Percentiles rank a stretch among this genome's conserved stretches.
These are phyloP conservation scores for Patagioenas fasciata DNA, from an alignment of 2,113 vertebrate species.

Conservation along the genomic window DNA sequence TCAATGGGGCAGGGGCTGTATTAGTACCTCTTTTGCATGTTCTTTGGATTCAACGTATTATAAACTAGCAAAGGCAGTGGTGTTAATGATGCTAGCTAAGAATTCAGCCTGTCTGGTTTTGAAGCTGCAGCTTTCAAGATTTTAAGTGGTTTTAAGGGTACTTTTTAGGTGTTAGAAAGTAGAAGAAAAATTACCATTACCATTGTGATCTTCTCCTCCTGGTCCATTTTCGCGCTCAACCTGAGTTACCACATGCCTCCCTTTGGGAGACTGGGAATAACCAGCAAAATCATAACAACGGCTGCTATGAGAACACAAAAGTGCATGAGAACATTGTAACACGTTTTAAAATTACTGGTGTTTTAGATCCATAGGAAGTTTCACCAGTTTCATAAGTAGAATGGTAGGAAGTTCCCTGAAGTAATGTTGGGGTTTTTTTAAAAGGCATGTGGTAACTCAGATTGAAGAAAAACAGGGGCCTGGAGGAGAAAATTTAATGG, in stretches of 20 bases:
- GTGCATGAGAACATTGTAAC: not conserved
- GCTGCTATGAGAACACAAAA: not conserved
- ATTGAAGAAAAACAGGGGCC: not conserved
- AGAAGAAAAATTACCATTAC: not conserved
- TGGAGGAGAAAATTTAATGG: not conserved
- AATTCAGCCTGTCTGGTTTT: not conserved
- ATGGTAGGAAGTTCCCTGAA: not conserved
- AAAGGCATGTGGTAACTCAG: not conserved
- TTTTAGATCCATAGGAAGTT: not conserved
- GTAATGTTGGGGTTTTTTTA: not conserved
- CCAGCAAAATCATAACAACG: accelerated
- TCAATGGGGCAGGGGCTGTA: not conserved
- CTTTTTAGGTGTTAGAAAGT: not conserved
- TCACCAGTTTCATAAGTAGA: not conserved
- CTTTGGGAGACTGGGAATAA: not conserved
- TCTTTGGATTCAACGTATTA: not conserved
- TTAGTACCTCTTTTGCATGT: not conserved
- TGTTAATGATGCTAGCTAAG: not conserved
- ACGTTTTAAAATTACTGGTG: not conserved
- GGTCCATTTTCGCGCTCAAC: not conserved
- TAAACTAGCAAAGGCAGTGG: not conserved
- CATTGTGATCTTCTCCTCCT: not conserved
- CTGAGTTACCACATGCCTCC: not conserved
- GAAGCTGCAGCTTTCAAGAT: not conserved
- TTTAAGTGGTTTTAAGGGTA: not conserved